Base-by-base conservation (phyloP, 2,113 vertebrate species). In the Sula dactylatra region DNA sequence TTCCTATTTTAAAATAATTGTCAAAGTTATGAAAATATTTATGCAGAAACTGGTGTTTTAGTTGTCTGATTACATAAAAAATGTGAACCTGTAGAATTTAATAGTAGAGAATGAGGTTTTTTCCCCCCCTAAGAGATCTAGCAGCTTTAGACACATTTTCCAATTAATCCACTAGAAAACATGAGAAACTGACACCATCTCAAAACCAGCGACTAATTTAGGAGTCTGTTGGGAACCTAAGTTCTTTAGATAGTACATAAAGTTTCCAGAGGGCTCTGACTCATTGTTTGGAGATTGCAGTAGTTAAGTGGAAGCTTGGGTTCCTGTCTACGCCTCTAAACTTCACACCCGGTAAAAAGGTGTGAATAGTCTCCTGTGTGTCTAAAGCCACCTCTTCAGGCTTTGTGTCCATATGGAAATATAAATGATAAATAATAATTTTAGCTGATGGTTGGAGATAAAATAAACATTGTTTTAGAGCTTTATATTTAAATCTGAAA, bases 21-120 rank as follows among this genome's bases (percentile, higher is more conserved):
- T 93, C 67, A 78, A 94, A 86, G 62, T 93, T 96, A 47, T 26
- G 34, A 90, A 94, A 96, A 96, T 93, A 92, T 93, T 93, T 96
- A 76, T 94, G 67, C 73, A 55, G 50, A 85, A 96, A 80, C 44
- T 14, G 79, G 15, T 80, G 73, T 9, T 93, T 89, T 93, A 89
- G 84, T 95, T 93, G 73, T 86, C 73, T 79, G 84, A 77, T 93
- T 73, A 24, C 71, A 70, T 49, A 25, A 76, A 88, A 82, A 85
- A 21, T 17, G 44, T 49, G 42, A 64, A 77, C 36, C 62, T 90
- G 54, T 82, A 79, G 62, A 90, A 95, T 77, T 69, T 77, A 91
- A 25, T 82, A 58, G 49, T 22, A 45, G 42, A 88, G 29, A 77
- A 82, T 70, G 32, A 90, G 32, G 1, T 2, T 36, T n/a, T 21